Evolutionary conservation across 1,140 invertebrate genomes (phyloP).

Genomic region (Drosophila parvula): DNA sequence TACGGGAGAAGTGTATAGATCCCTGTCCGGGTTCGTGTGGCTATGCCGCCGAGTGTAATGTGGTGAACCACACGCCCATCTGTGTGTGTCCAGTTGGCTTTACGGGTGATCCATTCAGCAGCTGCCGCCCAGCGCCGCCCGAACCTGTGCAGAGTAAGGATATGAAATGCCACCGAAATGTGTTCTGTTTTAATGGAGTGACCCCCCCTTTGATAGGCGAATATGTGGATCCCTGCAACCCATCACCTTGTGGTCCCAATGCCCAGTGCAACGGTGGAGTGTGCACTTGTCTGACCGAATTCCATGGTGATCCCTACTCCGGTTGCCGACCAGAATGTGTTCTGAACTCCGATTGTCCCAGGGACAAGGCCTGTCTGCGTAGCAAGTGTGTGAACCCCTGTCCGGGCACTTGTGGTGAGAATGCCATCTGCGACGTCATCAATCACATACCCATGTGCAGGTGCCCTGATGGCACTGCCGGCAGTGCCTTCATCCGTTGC

Average conservation of each 20-base stretch:
- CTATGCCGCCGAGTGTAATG: slow-evolving; percentile 91
- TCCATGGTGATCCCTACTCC: slow-evolving; percentile 92
- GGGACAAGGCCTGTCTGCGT: slow-evolving; percentile 90
- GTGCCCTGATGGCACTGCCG: slow-evolving; percentile 90
- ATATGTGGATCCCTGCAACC: slow-evolving; percentile 90
- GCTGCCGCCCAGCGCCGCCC: slow-evolving; percentile 86
- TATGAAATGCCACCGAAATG: slow-evolving; percentile 77
- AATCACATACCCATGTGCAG: slow-evolving; percentile 91
- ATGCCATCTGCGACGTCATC: slow-evolving; percentile 90
- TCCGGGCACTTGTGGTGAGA: slow-evolving; percentile 90
- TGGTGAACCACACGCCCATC: slow-evolving; percentile 93
- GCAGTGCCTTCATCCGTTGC: slow-evolving; percentile 87
- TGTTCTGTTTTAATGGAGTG: slow-evolving; percentile 67
- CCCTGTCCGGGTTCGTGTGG: slow-evolving; percentile 93
- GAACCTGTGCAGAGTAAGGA: slow-evolving; percentile 85
- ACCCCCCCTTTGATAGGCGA: slow-evolving; percentile 86
- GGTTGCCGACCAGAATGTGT: slow-evolving; percentile 94
- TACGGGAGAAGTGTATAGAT: slow-evolving; percentile 93
- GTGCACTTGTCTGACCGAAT: slow-evolving; percentile 90
- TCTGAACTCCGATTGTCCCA: slow-evolving; percentile 91
- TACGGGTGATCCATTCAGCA: slow-evolving; percentile 93
- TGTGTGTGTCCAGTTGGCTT: slow-evolving; percentile 91
- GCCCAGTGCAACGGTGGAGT: slow-evolving; percentile 91
- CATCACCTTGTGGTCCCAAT: slow-evolving; percentile 92
- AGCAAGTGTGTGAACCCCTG: slow-evolving; percentile 93